Evolutionary conservation across 2,888 invertebrate species (phyloP), one percentile per base, ranked within the genome.

Genomic region (Cerastis rubricosa): DNA sequence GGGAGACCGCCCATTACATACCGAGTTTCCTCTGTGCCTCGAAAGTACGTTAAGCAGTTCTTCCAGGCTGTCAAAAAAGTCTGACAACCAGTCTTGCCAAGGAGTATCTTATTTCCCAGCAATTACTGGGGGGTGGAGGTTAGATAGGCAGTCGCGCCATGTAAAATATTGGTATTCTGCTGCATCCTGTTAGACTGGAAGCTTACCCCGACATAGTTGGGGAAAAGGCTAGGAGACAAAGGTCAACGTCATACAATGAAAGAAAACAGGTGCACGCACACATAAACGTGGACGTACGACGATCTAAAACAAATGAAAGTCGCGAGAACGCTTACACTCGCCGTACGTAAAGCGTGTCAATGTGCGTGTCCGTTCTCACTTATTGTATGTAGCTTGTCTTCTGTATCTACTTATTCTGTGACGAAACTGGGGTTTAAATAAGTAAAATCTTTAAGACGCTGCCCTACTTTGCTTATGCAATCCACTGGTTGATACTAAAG

Each of bases 401-500:
- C 69, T 79, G 47, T 29, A 11, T 14, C 11, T 14, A 9, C 14
- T n/a, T 29, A 1, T 29, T 49, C 8, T 22, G 12, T 80, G 35
- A 43, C 35, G 29, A 40, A 61, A 29, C 74, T 49, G 19, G 63
- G 40, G 74, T 77, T 66, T 63, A 67, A 63, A 73, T 72, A 71
- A 77, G n/a, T 71, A 54, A 78, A 63, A 51, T 76, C 64, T 74
- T n/a, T 22, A 69, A 71, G 14, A 17, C 40, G 25, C 7, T 68
- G 59, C 47, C 61, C 69, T 57, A 65, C 57, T 68, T 74, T 64
- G 12, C 59, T 61, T 66, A 45, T 64, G n/a, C 67, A 79, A 82
- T 49, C 29, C 76, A 51, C 67, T 67, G 49, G 83, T 69, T 65
- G 77, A 65, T 67, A 82, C 54, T 82, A 57, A 81, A 82, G 14